A percentile compares a stretch with the other conserved stretches of the same genome.
phyloP scores from a whole-genome alignment of 2,113 vertebrate genomes.

The Lycocorax pyrrhopterus region DNA sequence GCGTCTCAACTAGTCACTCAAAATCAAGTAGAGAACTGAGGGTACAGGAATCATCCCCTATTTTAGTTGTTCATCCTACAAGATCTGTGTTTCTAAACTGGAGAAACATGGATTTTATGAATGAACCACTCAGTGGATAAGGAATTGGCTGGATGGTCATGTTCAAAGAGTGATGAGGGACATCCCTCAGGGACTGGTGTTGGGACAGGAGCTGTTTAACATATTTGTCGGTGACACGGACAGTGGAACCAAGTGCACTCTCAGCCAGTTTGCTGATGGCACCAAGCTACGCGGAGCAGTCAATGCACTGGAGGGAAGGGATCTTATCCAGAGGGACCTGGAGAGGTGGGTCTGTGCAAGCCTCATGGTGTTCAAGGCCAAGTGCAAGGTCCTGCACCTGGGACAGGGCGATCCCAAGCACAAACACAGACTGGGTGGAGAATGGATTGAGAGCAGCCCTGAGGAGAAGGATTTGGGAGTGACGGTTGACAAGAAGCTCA shows the following conservation, averaged over 20 bases:
- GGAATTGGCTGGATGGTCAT: not conserved
- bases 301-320: not conserved
- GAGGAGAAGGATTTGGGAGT: not conserved
- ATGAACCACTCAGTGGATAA: not conserved
- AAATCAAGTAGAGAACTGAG: not conserved
- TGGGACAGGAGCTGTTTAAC: not conserved
- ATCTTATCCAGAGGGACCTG: not conserved
- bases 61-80: not conserved
- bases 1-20: not conserved
- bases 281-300: not conserved
- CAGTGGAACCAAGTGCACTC: not conserved
- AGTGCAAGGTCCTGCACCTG: not conserved
- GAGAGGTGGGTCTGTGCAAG: not conserved
- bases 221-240: fast-evolving
- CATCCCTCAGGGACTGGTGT: not conserved
- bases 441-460: not conserved
- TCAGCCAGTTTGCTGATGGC: not conserved
- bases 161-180: not conserved
- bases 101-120: not conserved
- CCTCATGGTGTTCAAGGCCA: too few relatives aligned
- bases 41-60: fast-evolving
- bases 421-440: not conserved
- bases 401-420: too few relatives aligned
- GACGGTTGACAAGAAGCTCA: not conserved
- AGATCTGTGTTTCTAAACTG: not conserved